phyloP scores from a whole-genome alignment of 2,113 vertebrate genomes.

The Myrmecobius fasciatus region DNA sequence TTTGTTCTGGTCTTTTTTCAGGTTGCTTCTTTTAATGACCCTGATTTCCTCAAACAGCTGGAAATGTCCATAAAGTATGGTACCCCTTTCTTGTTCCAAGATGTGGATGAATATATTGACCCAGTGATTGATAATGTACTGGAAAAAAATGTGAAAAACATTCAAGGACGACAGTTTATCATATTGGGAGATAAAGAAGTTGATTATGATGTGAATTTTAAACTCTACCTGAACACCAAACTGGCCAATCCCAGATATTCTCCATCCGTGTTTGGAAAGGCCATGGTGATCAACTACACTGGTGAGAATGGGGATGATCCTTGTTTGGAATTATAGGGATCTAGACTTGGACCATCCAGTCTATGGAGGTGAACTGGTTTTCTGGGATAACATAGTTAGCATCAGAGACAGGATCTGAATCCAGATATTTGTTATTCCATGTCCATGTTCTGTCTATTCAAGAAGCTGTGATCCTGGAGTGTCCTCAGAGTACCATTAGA shows the following conservation, averaged over 20 bases:
- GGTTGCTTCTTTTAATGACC: slow-evolving; percentile 96
- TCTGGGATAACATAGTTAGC: not conserved
- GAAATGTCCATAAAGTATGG: slow-evolving; percentile 97
- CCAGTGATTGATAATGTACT: slow-evolving; percentile 96
- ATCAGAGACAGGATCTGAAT: not conserved
- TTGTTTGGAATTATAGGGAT: accelerated
- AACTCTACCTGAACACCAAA: slow-evolving; percentile 95
- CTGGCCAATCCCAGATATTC: slow-evolving; percentile 93
- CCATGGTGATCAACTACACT: slow-evolving; percentile 98
- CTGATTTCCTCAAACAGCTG: slow-evolving; percentile 95
- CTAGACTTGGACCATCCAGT: not conserved
- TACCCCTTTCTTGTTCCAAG: slow-evolving; percentile 94
- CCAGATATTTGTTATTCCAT: not conserved
- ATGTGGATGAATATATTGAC: slow-evolving; percentile 97
- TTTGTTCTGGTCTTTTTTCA: slow-evolving; percentile 75
- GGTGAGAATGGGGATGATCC: slow-evolving; percentile 82
- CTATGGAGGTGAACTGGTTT: not conserved
- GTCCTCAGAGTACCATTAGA: not conserved
- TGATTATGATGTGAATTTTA: slow-evolving; percentile 95
- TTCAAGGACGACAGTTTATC: slow-evolving; percentile 90
- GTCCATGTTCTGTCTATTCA: not conserved
- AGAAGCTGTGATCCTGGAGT: not conserved
- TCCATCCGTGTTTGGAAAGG: slow-evolving; percentile 95
- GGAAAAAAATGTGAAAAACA: slow-evolving; percentile 91
- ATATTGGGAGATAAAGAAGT: slow-evolving; percentile 95